A percentile compares a stretch with the other conserved stretches of the same genome.
Conservation (phyloP, 2,113 vertebrate genomes). For the Nymphicus hollandicus region DNA sequence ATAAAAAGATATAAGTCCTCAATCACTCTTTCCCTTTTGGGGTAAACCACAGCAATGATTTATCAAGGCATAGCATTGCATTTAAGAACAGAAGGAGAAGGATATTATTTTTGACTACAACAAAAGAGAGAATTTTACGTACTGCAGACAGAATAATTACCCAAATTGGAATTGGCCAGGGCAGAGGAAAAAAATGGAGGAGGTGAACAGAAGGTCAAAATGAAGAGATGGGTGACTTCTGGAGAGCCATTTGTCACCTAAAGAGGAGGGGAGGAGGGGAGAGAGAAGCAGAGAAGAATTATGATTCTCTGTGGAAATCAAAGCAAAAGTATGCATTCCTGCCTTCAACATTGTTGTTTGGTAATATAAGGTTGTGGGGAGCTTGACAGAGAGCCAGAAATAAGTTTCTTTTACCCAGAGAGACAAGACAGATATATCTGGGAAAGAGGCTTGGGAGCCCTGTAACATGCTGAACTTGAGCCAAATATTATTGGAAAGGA, state of each 20-base stretch:
- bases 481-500: conserved; percentile 74
- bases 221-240: conserved; percentile 62
- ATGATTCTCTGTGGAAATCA: conserved; percentile 73
- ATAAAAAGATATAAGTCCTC: conserved; percentile 44
- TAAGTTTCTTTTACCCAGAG: conserved; percentile 74
- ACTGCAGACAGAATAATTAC: conserved; percentile 68
- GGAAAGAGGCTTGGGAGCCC: conserved; percentile 73
- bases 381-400: conserved; percentile 74
- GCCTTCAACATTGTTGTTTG: conserved; percentile 66
- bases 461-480: conserved; percentile 66
- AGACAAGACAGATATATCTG: conserved; percentile 79
- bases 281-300: conserved; percentile 53
- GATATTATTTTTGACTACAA: conserved; percentile 45
- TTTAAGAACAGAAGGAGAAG: conserved; percentile 50
- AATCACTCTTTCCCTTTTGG: conserved; percentile 33
- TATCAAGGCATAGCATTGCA: conserved; percentile 37
- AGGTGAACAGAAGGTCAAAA: conserved; percentile 69
- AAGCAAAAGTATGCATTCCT: conserved; percentile 69
- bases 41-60: conserved; percentile 43
- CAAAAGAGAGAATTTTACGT: conserved; percentile 49
- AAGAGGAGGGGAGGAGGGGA: conserved; percentile 21
- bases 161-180: conserved; percentile 53
- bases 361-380: conserved; percentile 72
- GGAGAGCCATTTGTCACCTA: conserved; percentile 67
- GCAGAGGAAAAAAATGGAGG: conserved; percentile 40